Evolutionary conservation across 2,888 invertebrate genomes (phyloP), one percentile per base, ranked within the genome.

Genomic region (Tenthredo livida): DNA sequence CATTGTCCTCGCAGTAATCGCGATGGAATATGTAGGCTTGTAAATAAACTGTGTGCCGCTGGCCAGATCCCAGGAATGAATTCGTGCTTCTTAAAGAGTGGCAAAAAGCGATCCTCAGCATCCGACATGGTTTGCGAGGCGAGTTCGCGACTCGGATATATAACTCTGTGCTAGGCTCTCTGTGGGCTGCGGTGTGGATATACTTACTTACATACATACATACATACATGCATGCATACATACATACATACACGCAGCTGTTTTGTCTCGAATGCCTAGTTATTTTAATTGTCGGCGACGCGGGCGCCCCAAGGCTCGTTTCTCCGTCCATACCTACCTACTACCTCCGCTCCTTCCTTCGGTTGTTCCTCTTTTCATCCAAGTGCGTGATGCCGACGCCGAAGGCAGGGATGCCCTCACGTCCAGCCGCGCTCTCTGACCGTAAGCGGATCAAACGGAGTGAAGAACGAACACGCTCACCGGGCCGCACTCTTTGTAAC

Each of bases 381-480:
- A 17, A 77, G 77, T 77, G 77, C 50, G 50, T 33, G 77, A 77
- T 77, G 77, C 50, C 77, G 54, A 77, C 54, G 54, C 77, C 50
- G 77, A 77, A 50, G 77, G 77, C 77, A 77, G 33, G 77, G 77
- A 77, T 77, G 77, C 77, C 77, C 72, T 77, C 50, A 77, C 75
- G 77, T 77, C 77, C 77, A 54, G 50, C 77, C 73, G 50, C 77
- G 77, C 77, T 77, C 50, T 77, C 77, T 77, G 54, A 77, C 77
- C 77, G 77, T 77, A 77, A 77, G 77, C 50, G 77, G 77, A 77
- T 77, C 77, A 77, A 77, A 77, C 50, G 77, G 29, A 77, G 77
- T 77, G 77, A 77, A 77, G 75, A 77, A 77, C 75, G 75, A 77
- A 77, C 75, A 77, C 75, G 75, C 75, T 77, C 77, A 33, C 47